These are phyloP conservation scores for Dryas iulia DNA, from an alignment of 1,140 invertebrate genomes.

Conservation along the genomic window DNA sequence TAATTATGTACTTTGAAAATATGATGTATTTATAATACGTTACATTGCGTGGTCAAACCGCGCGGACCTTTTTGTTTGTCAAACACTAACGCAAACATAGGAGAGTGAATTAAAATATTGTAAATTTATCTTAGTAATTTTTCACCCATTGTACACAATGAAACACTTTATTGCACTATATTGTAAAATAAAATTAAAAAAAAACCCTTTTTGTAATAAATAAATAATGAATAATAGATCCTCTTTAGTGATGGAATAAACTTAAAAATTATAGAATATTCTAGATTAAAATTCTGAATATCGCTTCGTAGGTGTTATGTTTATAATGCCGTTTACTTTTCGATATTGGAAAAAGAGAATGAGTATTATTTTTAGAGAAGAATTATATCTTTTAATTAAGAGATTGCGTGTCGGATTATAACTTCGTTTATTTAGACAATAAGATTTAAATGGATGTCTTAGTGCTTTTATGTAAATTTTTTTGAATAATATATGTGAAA, in stretches of 20 bases:
- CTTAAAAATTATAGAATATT: slow-evolving; percentile 56
- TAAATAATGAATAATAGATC: slow-evolving; percentile 57
- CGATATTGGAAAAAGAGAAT: slow-evolving; percentile 68
- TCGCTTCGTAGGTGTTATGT: slow-evolving; percentile 77
- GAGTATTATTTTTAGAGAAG: slow-evolving; percentile 80
- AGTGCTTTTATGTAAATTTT: slow-evolving; percentile 81
- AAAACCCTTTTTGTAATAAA: slow-evolving; percentile 58
- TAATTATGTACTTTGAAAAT: slow-evolving; percentile 14
- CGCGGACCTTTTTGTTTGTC: slow-evolving; percentile 12
- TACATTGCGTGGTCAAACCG: neutral
- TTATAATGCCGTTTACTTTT: slow-evolving; percentile 74
- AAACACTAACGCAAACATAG: slow-evolving; percentile 14
- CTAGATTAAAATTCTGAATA: slow-evolving; percentile 58
- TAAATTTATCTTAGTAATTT: slow-evolving; percentile 38
- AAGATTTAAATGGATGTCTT: slow-evolving; percentile 81
- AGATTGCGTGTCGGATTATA: slow-evolving; percentile 77
- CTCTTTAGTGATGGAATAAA: slow-evolving; percentile 55
- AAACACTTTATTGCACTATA: slow-evolving; percentile 70
- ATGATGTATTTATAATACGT: neutral
- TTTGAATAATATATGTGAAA: slow-evolving; percentile 81
- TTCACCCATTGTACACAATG: slow-evolving; percentile 68
- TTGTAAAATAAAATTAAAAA: slow-evolving; percentile 48
- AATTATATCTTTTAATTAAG: slow-evolving; percentile 78
- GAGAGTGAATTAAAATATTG: slow-evolving; percentile 21
- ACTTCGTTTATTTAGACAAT: slow-evolving; percentile 80